Evolutionary conservation across 2,797 vertebrate genomes (phyloP), one percentile per base, ranked within the genome.

Genomic region (Ptychadena robeensis): DNA sequence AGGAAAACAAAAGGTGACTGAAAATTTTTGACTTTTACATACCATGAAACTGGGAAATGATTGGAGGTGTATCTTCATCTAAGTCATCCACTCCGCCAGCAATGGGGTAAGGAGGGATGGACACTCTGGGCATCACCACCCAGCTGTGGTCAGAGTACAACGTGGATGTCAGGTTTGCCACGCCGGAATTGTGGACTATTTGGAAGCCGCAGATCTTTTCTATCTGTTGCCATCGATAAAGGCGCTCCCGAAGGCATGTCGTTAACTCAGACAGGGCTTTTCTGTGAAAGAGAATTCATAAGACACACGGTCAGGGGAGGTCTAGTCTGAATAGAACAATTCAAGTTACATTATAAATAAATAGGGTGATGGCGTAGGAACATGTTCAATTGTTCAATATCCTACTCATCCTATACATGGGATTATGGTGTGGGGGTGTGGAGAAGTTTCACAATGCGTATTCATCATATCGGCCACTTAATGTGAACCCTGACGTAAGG

Each of bases 171-270:
- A 99, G 90, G 88, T 93, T 99, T 27, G 97, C 96, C 68, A 99
- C 91, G 18, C 97, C 98, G 0, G 96, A 96, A 91, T 99, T 99
- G 87, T 97, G 96, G 9, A 98, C 97, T 5, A 99, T 94, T 34
- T 96, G 96, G 90, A 99, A 99, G 73, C 96, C 94, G 59, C 97
- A 99, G 12, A 99, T 95, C 90, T 96, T 98, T 93, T 99, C 98
- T 70, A 99, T 99, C 91, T 99, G 97, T 64, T 99, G 98, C 98
- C 98, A 99, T 87, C 98, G 96, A 88, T 98, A 98, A 28, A 99
- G 96, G 2, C 97, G 95, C 90, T 99, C 98, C 86, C 97, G 92
- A 89, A 99, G 93, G 88, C 97, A 98, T 0, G 97, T 97, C 0
- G 98, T 99, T 79, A 99, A 91, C 88, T 99, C 98, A 6, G 97